A percentile compares a stretch with the other conserved stretches of the same genome.
phyloP scores from a whole-genome alignment of 2,113 vertebrate genomes.

The Caretta caretta region DNA sequence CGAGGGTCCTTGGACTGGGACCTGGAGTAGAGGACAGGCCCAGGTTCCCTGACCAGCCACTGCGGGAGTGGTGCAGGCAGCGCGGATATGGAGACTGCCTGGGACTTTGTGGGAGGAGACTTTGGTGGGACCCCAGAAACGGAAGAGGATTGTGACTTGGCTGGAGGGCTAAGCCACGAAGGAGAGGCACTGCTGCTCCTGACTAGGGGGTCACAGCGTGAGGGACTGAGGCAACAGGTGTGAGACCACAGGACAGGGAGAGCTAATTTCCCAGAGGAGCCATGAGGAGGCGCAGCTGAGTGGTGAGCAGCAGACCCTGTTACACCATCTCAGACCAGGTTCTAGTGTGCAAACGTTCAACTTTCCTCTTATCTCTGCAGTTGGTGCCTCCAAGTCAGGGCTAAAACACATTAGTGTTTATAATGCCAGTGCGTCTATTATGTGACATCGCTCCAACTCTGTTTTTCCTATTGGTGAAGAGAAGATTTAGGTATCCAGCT shows the following conservation, averaged over 20 bases:
- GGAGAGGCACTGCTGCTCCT: background rate
- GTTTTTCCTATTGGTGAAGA: slow-evolving; percentile 53
- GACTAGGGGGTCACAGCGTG: background rate
- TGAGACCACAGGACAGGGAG: background rate
- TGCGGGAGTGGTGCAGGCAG: background rate
- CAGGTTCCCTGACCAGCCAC: no score
- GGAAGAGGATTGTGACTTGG: background rate
- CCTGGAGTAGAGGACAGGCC: background rate
- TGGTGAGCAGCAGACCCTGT: background rate
- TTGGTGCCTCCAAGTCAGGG: slow-evolving; percentile 30
- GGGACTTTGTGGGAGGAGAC: background rate
- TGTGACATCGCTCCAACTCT: slow-evolving; percentile 62
- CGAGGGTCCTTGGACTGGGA: background rate
- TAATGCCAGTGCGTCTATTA: slow-evolving; percentile 47
- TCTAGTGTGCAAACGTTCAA: background rate
- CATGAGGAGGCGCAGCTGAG: background rate
- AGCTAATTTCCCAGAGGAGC: background rate
- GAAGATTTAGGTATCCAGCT: slow-evolving; percentile 66
- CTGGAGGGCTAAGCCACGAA: background rate
- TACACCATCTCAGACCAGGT: background rate
- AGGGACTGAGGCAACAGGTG: background rate
- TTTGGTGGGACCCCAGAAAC: background rate
- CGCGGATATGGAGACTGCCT: background rate
- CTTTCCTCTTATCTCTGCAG: slow-evolving; percentile 20
- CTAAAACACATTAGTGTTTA: slow-evolving; percentile 47